Conservation (phyloP, 2,113 vertebrate species). For the Platanista minor region DNA sequence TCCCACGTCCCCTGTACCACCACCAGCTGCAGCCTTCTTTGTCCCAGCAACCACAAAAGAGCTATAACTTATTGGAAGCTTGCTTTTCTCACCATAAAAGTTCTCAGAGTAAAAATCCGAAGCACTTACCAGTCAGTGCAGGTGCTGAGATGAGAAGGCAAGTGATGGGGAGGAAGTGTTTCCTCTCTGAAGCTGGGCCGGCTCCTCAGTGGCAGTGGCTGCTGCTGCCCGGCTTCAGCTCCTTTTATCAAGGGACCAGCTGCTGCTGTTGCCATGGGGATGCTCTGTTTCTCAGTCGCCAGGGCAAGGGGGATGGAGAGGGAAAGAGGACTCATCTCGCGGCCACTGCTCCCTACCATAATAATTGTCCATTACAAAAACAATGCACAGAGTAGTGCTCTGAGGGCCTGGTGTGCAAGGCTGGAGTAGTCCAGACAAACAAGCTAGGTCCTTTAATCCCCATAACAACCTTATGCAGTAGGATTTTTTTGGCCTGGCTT, state of each 20-base stretch:
- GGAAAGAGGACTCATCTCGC: slow-evolving; percentile 5
- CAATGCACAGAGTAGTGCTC: background rate
- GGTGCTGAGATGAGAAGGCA: background rate
- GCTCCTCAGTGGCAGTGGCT: slow-evolving; percentile 44
- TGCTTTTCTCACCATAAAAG: background rate
- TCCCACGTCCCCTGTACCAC: background rate
- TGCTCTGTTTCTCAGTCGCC: slow-evolving; percentile 63
- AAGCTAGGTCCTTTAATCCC: background rate
- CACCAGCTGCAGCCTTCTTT: background rate
- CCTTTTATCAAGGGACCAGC: slow-evolving; percentile 77
- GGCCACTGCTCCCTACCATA: background rate
- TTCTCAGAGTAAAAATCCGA: background rate
- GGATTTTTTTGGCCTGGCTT: background rate
- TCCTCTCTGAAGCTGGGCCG: slow-evolving; percentile 13
- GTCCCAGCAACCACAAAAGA: background rate
- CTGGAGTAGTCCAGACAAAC: background rate
- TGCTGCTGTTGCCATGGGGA: slow-evolving; percentile 74
- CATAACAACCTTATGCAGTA: background rate
- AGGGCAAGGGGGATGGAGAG: slow-evolving; percentile 70
- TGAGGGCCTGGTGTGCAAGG: background rate
- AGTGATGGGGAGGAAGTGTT: background rate
- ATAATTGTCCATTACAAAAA: background rate
- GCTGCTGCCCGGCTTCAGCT: slow-evolving; percentile 3
- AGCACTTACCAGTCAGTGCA: slow-evolving; percentile 71
- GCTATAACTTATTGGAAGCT: background rate